A percentile compares a stretch with the other conserved stretches of the same genome.
phyloP scores from a whole-genome alignment of 35 echinoderm and acorn worm genomes.

The Strongylocentrotus purpuratus region DNA sequence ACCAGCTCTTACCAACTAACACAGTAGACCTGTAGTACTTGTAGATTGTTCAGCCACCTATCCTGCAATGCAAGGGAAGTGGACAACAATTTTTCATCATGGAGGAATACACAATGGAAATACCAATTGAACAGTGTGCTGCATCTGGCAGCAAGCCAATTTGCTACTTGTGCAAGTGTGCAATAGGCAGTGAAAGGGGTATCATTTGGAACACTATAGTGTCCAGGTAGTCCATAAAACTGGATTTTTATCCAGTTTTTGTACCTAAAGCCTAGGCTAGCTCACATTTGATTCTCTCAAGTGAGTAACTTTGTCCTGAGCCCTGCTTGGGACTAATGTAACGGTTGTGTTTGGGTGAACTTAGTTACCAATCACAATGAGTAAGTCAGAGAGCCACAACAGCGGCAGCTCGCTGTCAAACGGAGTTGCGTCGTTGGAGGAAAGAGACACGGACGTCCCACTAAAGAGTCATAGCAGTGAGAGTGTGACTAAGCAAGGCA shows the following conservation, averaged over 20 bases:
- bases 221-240: constrained; percentile 36
- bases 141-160: neutral
- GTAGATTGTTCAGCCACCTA: neutral
- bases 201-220: constrained; percentile 20
- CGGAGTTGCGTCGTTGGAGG: constrained; percentile 57
- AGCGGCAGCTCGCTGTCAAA: constrained; percentile 52
- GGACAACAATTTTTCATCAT: neutral
- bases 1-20: neutral
- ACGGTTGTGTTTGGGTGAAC: constrained; percentile 41
- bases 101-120: neutral
- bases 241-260: constrained; percentile 49
- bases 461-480: constrained; percentile 47
- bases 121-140: constrained; percentile 16
- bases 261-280: neutral
- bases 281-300: constrained; percentile 13
- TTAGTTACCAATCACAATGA: constrained; percentile 52
- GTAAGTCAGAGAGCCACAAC: constrained; percentile 48
- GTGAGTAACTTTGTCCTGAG: constrained; percentile 32
- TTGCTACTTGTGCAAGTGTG: constrained; percentile 4
- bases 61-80: constrained; percentile 9
- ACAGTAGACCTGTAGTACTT: neutral
- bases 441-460: constrained; percentile 50
- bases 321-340: neutral
- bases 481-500: constrained; percentile 36
- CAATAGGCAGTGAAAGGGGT: constrained; percentile 18